Conservation (phyloP, 2,888 invertebrate genomes). For the Idaea aversata region DNA sequence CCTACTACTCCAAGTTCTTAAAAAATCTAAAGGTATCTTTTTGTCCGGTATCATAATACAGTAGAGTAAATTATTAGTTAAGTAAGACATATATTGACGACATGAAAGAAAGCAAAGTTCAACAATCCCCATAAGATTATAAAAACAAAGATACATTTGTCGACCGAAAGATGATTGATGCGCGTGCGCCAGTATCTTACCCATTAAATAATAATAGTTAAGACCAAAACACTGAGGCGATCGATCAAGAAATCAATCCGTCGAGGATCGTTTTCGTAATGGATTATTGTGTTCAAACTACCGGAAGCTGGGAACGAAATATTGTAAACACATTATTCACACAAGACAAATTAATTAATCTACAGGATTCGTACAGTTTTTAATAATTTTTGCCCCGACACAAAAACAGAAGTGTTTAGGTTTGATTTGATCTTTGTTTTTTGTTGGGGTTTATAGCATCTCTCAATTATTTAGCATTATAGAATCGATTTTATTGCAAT, state of each 20-base stretch:
- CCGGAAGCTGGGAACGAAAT: constrained; percentile 57
- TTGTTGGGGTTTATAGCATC: background rate
- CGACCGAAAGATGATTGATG: constrained; percentile 73
- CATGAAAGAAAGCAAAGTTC: constrained; percentile 50
- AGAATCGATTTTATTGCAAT: background rate
- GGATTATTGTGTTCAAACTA: constrained; percentile 66
- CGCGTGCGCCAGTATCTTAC: constrained; percentile 58
- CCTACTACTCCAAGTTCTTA: background rate
- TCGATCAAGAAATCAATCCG: constrained; percentile 77
- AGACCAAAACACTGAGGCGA: constrained; percentile 58
- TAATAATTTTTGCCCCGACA: background rate
- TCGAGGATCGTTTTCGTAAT: constrained; percentile 63
- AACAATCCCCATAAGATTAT: constrained; percentile 44
- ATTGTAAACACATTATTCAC: constrained; percentile 25
- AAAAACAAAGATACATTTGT: constrained; percentile 65
- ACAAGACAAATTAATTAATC: constrained; percentile 1
- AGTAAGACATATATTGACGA: constrained; percentile 45
- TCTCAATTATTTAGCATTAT: constrained; percentile 5
- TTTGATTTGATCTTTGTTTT: background rate
- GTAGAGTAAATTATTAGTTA: constrained; percentile 13
- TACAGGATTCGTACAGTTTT: background rate
- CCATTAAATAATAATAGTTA: constrained; percentile 79
- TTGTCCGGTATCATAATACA: background rate
- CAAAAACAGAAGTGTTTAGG: background rate
- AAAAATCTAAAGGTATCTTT: background rate